A percentile compares a stretch with the other conserved stretches of the same genome.
phyloP scores from a whole-genome alignment of 2,888 invertebrate genomes.

The Cryptocheilus praepositus region DNA sequence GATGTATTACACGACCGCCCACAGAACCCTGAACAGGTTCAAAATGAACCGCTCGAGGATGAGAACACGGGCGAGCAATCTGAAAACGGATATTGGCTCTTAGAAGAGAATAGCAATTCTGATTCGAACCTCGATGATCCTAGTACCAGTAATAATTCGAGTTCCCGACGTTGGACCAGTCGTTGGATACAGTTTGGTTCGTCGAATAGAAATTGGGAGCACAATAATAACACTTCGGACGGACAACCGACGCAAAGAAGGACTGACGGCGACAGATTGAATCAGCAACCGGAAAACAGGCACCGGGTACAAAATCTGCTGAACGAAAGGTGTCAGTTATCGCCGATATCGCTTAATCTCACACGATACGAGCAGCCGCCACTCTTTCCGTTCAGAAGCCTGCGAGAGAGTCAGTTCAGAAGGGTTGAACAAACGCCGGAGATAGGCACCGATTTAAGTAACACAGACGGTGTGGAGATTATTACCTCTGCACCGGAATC shows the following conservation, averaged over 20 bases:
- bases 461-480: slow-evolving; percentile 7
- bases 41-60: slow-evolving; percentile 38
- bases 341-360: slow-evolving; percentile 61
- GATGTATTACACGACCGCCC: slow-evolving; percentile 11
- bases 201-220: slow-evolving; percentile 49
- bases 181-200: slow-evolving; percentile 66
- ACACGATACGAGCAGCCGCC: slow-evolving; percentile 63
- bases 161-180: slow-evolving; percentile 59
- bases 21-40: slow-evolving; percentile 26
- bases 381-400: slow-evolving; percentile 62
- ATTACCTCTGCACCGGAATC: slow-evolving; percentile 10
- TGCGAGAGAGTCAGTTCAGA: slow-evolving; percentile 57
- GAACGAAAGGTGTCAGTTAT: slow-evolving; percentile 52
- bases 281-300: slow-evolving; percentile 17
- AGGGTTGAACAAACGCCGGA: slow-evolving; percentile 41
- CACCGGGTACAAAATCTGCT: slow-evolving; percentile 13
- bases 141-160: slow-evolving; percentile 40
- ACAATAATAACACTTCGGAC: slow-evolving; percentile 22
- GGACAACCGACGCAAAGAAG: slow-evolving; percentile 30
- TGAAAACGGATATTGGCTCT: slow-evolving; percentile 68
- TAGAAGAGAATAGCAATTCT: slow-evolving; percentile 69
- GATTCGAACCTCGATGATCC: slow-evolving; percentile 66
- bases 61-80: slow-evolving; percentile 61
- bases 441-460: slow-evolving; percentile 1
- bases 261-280: slow-evolving; percentile 19